These are phyloP conservation scores for Argyresthia albistria DNA, from an alignment of 2,888 invertebrate genomes.

Conservation along the genomic window DNA sequence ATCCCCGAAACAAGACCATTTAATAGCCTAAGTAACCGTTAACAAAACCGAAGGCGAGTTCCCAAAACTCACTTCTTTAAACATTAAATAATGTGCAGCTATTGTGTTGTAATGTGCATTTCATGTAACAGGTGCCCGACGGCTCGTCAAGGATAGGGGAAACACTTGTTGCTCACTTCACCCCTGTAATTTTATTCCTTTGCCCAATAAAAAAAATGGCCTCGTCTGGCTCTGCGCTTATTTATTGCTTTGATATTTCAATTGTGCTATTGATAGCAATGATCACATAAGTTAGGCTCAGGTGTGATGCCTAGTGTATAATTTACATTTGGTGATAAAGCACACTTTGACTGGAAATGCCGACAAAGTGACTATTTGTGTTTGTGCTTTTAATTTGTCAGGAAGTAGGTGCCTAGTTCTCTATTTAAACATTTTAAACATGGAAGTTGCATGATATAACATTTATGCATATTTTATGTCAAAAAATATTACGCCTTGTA, in stretches of 20 bases:
- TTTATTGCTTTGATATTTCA: too few relatives aligned
- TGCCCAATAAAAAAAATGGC: slow-evolving; percentile 4
- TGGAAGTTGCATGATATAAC: too few relatives aligned
- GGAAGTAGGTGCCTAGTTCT: too few relatives aligned
- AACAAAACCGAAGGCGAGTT: slow-evolving; percentile 1
- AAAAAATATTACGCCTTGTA: too few relatives aligned
- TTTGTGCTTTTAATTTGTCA: too few relatives aligned
- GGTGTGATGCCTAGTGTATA: not conserved
- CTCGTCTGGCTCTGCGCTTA: not conserved
- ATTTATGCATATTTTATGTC: too few relatives aligned
- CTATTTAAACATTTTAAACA: too few relatives aligned
- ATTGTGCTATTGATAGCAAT: too few relatives aligned
- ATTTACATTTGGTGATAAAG: not conserved
- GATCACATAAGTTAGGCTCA: too few relatives aligned
- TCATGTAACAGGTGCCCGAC: slow-evolving; percentile 45
- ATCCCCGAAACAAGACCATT: not conserved
- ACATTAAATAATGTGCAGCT: not conserved
- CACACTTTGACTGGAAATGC: not conserved
- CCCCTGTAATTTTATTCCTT: slow-evolving; percentile 4
- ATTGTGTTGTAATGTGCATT: not conserved
- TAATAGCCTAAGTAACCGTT: not conserved
- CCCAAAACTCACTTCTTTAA: not conserved
- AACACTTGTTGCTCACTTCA: slow-evolving; percentile 39
- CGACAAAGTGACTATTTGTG: too few relatives aligned
- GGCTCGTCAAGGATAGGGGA: slow-evolving; percentile 24